Conservation (phyloP, 2,888 invertebrate species). For the Epirrhoe tristata region DNA sequence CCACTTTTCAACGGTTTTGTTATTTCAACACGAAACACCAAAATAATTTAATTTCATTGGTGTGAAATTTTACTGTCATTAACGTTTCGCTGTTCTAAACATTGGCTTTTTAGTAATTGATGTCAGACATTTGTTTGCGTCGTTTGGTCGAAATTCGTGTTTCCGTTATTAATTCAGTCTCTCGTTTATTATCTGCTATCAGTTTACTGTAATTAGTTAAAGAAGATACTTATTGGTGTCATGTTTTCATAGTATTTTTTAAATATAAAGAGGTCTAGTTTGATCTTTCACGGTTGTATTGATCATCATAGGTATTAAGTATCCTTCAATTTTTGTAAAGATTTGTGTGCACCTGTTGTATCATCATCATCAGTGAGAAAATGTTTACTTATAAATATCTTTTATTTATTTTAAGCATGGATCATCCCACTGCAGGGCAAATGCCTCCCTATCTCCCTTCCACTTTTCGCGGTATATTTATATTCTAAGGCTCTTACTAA, state of each 20-base stretch:
- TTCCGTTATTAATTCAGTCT: conserved; percentile 60
- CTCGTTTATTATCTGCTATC: conserved; percentile 61
- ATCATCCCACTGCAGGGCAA: no score
- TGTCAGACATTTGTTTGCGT: conserved; percentile 65
- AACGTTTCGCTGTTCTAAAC: conserved; percentile 45
- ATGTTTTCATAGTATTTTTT: conserved; percentile 47
- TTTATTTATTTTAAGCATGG: no score
- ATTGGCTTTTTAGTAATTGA: conserved; percentile 60
- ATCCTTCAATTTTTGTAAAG: no score
- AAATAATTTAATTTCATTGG: conserved; percentile 33
- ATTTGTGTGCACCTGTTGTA: no score
- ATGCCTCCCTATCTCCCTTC: no score
- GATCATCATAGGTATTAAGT: no score
- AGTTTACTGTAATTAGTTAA: conserved; percentile 60
- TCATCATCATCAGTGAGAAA: no score
- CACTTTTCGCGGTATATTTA: no score
- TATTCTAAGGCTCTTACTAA: no score
- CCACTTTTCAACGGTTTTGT: conserved; percentile 8
- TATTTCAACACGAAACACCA: conserved; percentile 24
- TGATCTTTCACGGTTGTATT: background rate
- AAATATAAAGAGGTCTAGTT: background rate
- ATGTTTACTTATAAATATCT: no score
- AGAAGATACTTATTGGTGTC: conserved; percentile 47
- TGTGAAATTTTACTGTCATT: conserved; percentile 52
- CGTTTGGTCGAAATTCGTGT: conserved; percentile 52